These are phyloP conservation scores for Neodiprion pinetum DNA, from an alignment of 1,140 invertebrate genomes.

Conservation along the genomic window DNA sequence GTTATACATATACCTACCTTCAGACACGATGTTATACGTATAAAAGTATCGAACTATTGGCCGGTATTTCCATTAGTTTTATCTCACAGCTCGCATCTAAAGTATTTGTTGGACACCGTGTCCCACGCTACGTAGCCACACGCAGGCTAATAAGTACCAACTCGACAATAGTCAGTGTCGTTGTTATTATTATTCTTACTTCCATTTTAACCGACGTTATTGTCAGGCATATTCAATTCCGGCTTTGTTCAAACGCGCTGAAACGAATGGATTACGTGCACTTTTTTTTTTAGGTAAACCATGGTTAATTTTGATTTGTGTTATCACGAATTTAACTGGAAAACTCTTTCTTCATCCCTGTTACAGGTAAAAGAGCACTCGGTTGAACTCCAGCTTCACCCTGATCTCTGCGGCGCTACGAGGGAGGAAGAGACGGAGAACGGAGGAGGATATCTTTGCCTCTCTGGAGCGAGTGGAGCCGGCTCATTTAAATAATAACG, in stretches of 20 bases:
- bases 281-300: no score
- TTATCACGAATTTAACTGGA: no score
- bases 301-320: no score
- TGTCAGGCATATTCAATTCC: no score
- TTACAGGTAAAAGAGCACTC: no score
- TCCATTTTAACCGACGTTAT: no score
- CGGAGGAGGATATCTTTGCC: not conserved
- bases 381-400: no score
- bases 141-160: slow-evolving; percentile 4
- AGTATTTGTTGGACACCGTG: slow-evolving; percentile 16
- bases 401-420: slow-evolving; percentile 13
- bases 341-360: no score
- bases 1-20: not conserved
- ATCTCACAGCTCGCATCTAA: slow-evolving; percentile 33
- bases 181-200: not conserved
- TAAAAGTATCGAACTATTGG: slow-evolving; percentile 31
- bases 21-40: not conserved
- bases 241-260: no score
- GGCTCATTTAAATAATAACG: slow-evolving; percentile 46
- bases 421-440: not conserved
- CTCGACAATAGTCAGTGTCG: not conserved
- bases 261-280: no score
- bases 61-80: slow-evolving; percentile 40
- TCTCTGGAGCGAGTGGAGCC: not conserved
- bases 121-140: not conserved